Conservation (phyloP, 2,113 vertebrate genomes). For the Dipodomys ordii region DNA sequence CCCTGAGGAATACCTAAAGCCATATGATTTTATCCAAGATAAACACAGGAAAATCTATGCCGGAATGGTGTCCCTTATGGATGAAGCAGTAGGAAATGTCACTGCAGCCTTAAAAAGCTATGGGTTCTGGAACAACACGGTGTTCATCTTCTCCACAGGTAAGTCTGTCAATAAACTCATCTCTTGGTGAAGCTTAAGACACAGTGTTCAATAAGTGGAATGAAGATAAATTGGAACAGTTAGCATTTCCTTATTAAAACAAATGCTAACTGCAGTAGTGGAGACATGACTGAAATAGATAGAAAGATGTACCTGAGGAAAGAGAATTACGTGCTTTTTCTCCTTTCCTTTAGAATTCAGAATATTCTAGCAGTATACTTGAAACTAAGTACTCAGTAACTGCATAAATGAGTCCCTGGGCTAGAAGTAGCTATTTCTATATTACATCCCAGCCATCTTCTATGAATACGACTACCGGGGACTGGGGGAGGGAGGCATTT, state of each 20-base stretch:
- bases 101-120: constrained; percentile 88
- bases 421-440: not conserved
- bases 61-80: constrained; percentile 96
- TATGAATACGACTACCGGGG: not conserved
- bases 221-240: constrained; percentile 50
- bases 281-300: not conserved
- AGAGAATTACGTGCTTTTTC: not conserved
- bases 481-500: not conserved
- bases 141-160: constrained; percentile 98
- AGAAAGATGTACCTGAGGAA: constrained; percentile 23
- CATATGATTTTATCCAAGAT: constrained; percentile 92
- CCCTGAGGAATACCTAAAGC: constrained; percentile 90
- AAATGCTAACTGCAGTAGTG: constrained; percentile 36
- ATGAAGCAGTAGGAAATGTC: constrained; percentile 97
- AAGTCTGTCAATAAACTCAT: constrained; percentile 69
- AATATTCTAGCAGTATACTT: not conserved
- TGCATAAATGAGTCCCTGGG: not conserved
- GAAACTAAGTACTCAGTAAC: not conserved
- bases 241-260: constrained; percentile 29
- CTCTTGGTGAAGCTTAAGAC: constrained; percentile 44
- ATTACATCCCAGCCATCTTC: not conserved
- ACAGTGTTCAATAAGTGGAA: not conserved
- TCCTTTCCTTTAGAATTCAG: not conserved
- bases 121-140: constrained; percentile 94
- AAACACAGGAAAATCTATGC: constrained; percentile 90